These are phyloP conservation scores for Xestia rhomboidea DNA, from an alignment of 2,888 invertebrate species.

Conservation along the genomic window DNA sequence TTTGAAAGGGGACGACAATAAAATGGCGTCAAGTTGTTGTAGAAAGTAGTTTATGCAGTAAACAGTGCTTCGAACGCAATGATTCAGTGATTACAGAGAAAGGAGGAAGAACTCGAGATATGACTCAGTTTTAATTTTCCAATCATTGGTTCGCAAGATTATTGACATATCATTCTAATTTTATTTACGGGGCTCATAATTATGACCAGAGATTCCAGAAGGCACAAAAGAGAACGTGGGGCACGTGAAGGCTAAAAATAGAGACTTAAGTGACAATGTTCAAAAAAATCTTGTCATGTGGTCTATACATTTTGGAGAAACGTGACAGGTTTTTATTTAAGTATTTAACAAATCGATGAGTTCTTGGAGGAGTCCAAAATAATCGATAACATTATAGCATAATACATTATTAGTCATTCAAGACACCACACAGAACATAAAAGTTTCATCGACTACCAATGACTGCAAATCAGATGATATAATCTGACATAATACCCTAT, in stretches of 20 bases:
- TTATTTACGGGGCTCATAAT: neutral
- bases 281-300: neutral
- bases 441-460: conserved; percentile 24
- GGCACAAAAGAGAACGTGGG: neutral
- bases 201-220: neutral
- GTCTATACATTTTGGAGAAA: neutral
- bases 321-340: neutral
- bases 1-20: conserved; percentile 1
- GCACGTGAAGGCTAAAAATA: neutral
- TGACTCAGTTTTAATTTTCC: conserved; percentile 30
- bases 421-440: conserved; percentile 12
- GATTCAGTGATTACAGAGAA: conserved; percentile 35
- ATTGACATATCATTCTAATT: neutral
- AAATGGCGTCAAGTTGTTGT: conserved; percentile 14
- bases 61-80: conserved; percentile 30
- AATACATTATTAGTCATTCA: conserved; percentile 23
- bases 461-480: conserved; percentile 20
- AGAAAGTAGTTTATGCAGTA: conserved; percentile 30
- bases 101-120: conserved; percentile 31
- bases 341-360: neutral
- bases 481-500: conserved; percentile 33
- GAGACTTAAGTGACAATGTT: neutral
- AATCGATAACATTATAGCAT: neutral
- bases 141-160: conserved; percentile 25
- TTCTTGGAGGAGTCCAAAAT: neutral